phyloP scores from a whole-genome alignment of 2,113 vertebrate genomes.

The Marcusenius ussheri region DNA sequence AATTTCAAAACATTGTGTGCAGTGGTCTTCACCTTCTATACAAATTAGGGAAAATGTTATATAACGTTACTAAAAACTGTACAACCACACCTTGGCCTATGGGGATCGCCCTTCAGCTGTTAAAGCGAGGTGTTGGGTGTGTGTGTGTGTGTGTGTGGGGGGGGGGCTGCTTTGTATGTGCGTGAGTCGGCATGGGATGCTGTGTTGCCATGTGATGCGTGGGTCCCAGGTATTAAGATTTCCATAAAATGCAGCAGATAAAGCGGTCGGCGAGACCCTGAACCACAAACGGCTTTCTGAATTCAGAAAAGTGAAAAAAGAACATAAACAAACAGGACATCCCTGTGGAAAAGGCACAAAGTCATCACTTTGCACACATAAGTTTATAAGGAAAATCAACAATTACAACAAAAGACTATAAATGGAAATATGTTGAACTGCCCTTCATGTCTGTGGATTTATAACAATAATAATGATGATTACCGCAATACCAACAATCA shows the following conservation, averaged over 20 bases:
- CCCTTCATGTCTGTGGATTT: neutral
- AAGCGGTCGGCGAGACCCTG: neutral
- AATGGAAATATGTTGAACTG: slow-evolving; percentile 13
- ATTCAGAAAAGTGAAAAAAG: neutral
- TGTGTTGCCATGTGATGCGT: neutral
- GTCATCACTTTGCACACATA: slow-evolving; percentile 27
- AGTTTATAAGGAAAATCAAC: slow-evolving; percentile 28
- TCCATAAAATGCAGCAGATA: neutral
- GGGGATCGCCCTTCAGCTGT: neutral
- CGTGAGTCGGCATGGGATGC: neutral
- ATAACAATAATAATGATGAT: neutral
- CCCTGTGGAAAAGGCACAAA: neutral
- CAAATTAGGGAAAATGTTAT: neutral
- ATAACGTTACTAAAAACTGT: neutral
- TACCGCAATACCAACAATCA: slow-evolving; percentile 22
- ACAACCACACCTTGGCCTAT: neutral
- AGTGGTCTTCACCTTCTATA: neutral
- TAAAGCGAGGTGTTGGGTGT: neutral
- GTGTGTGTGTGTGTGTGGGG: too few species aligned
- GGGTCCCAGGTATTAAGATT: neutral
- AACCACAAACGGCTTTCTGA: neutral
- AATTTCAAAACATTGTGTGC: neutral
- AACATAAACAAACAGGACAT: neutral
- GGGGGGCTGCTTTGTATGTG: neutral
- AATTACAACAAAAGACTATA: slow-evolving; percentile 16